A percentile compares a stretch with the other conserved stretches of the same genome.
Evolutionary conservation across 2,113 vertebrate genomes (phyloP).

Genomic region (Sylvietta virens): DNA sequence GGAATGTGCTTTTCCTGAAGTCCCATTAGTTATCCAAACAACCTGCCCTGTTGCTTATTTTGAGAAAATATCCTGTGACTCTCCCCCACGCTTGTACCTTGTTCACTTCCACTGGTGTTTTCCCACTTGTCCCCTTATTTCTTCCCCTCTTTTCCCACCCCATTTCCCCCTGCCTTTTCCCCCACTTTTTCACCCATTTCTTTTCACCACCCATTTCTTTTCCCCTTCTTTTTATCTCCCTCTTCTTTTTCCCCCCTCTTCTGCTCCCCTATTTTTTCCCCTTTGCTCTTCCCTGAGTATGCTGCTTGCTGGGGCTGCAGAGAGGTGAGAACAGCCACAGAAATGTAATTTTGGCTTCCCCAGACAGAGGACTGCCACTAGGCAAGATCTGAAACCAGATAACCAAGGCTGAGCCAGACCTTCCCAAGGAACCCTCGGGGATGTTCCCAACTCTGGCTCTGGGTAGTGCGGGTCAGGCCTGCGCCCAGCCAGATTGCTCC

Average conservation of each 20-base stretch:
- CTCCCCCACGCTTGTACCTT: accelerated
- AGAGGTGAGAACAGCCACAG: background rate
- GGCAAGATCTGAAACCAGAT: background rate
- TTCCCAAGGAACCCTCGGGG: background rate
- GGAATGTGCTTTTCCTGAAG: background rate
- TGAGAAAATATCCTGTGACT: background rate
- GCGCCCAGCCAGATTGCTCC: background rate
- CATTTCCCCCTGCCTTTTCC: background rate
- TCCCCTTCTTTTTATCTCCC: background rate
- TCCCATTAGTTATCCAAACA: accelerated
- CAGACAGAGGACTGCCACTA: background rate
- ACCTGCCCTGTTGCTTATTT: background rate
- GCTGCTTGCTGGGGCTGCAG: background rate
- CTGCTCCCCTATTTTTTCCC: background rate
- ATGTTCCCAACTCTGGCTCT: background rate
- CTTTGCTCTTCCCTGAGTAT: background rate
- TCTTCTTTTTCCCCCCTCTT: background rate
- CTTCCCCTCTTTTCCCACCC: accelerated
- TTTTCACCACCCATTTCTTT: background rate
- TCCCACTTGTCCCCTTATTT: background rate
- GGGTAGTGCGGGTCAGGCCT: background rate
- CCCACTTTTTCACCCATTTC: background rate
- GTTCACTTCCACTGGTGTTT: background rate
- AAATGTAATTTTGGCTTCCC: background rate
- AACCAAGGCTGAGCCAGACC: background rate